Evolutionary conservation across 2,113 vertebrate genomes (phyloP), one percentile per base, ranked within the genome.

Genomic region (Panthera uncia): DNA sequence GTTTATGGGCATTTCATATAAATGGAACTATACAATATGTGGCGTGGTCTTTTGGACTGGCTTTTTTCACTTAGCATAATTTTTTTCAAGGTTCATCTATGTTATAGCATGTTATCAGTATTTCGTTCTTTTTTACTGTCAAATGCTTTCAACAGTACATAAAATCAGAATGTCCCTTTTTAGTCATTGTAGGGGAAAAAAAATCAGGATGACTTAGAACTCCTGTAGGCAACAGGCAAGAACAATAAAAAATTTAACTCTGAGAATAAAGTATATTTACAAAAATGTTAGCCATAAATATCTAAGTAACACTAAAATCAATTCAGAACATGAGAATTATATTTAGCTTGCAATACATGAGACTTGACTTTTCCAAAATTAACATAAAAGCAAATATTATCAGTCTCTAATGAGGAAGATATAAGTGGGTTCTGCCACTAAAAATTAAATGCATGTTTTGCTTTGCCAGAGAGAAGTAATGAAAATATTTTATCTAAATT

Each of bases 251-350:
- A 96, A 66, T 10, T 66, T 79, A 92, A 88, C 80, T 80, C 36
- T 68, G 76, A 48, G 36, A 97, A 85, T 66, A 55, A 55, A n/a
- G 27, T 5, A 41, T 55, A 91, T 71, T 96, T 94, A 92, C 4
- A 89, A 97, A 97, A 94, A 85, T 91, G 48, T 86, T 83, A 95
- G 14, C 50, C 29, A 87, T 48, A 92, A 95, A 93, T 87, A 95
- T 55, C 27, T 57, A 84, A 92, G 13, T 55, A 95, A 90, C 36
- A 88, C 27, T 89, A 90, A 96, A 91, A 52, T 82, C 57, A 95
- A 80, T 63, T 92, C 38, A 90, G 45, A 94, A 94, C 15, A 96
- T 36, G 52, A 89, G 36, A 87, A 63, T 7, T 92, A 23, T 41
- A 81, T 50, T 25, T 91, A 38, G 41, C 81, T 85, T 82, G 12